These are phyloP conservation scores for Pholis gunnellus DNA, from an alignment of 2,113 vertebrate genomes.

Conservation along the genomic window DNA sequence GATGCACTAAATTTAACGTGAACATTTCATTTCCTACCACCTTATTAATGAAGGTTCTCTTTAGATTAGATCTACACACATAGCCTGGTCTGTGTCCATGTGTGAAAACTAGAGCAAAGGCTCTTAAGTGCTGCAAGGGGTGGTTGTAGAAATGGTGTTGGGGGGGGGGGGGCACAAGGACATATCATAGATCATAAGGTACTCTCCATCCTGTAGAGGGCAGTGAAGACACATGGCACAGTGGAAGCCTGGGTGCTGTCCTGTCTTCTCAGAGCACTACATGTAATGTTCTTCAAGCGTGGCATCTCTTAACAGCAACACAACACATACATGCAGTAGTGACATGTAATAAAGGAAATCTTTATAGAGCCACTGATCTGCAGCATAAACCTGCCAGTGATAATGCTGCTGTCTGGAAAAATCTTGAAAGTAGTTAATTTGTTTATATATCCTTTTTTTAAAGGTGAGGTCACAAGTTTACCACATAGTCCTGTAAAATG, in stretches of 20 bases:
- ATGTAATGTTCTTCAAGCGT: constrained; percentile 45
- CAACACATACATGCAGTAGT: constrained; percentile 45
- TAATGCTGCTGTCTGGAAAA: constrained; percentile 7
- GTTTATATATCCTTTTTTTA: neutral
- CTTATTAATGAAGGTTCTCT: neutral
- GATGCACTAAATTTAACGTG: neutral
- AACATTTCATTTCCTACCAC: neutral
- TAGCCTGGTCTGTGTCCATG: neutral
- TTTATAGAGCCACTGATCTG: constrained; percentile 52
- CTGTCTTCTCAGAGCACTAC: constrained; percentile 36
- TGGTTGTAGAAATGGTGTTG: constrained; percentile 8
- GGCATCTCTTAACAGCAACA: constrained; percentile 41
- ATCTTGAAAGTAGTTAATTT: neutral
- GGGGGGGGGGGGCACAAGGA: neutral
- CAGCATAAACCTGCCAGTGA: constrained; percentile 22
- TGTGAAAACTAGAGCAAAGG: constrained; percentile 4
- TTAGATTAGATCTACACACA: neutral
- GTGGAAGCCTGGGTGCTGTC: constrained; percentile 33
- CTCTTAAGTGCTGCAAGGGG: neutral
- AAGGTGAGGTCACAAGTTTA: neutral
- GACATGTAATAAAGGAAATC: constrained; percentile 56
- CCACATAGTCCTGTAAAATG: neutral
- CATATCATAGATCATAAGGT: constrained; percentile 40
- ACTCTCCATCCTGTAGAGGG: constrained; percentile 83
- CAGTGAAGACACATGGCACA: constrained; percentile 84